Conservation (phyloP, 2,888 invertebrate genomes). For the Archips crataeganus region DNA sequence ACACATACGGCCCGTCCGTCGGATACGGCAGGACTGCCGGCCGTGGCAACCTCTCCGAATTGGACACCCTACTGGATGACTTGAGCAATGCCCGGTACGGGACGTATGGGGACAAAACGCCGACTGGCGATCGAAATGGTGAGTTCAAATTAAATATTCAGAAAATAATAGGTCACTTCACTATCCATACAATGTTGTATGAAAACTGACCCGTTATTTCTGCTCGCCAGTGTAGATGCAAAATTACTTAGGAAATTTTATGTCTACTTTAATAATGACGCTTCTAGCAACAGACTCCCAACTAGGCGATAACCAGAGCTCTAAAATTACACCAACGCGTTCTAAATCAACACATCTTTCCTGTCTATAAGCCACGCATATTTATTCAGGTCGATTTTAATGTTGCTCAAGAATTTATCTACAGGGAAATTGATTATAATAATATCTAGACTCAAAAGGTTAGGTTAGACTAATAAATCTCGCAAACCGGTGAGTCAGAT, state of each 20-base stretch:
- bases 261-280: not conserved
- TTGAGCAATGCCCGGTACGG: slow-evolving; percentile 91
- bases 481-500: slow-evolving; percentile 22
- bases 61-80: slow-evolving; percentile 96
- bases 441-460: slow-evolving; percentile 15
- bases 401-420: slow-evolving; percentile 24
- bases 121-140: slow-evolving; percentile 71
- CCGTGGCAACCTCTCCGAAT: slow-evolving; percentile 92
- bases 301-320: not conserved
- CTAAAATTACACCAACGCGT: slow-evolving; percentile 28
- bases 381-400: slow-evolving; percentile 30
- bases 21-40: slow-evolving; percentile 71
- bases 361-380: slow-evolving; percentile 28
- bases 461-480: slow-evolving; percentile 23
- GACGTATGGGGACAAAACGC: slow-evolving; percentile 71
- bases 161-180: no score
- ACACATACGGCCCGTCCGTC: slow-evolving; percentile 53
- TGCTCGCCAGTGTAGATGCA: not conserved
- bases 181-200: no score
- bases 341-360: slow-evolving; percentile 37
- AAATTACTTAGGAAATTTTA: not conserved
- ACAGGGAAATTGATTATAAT: slow-evolving; percentile 34
- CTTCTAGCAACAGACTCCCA: slow-evolving; percentile 1
- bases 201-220: no score
- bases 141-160: slow-evolving; percentile 46